A percentile compares a stretch with the other conserved stretches of the same genome.
These are phyloP conservation scores for Cryptosula pallasiana DNA, from an alignment of 2,888 invertebrate species.

Conservation along the genomic window DNA sequence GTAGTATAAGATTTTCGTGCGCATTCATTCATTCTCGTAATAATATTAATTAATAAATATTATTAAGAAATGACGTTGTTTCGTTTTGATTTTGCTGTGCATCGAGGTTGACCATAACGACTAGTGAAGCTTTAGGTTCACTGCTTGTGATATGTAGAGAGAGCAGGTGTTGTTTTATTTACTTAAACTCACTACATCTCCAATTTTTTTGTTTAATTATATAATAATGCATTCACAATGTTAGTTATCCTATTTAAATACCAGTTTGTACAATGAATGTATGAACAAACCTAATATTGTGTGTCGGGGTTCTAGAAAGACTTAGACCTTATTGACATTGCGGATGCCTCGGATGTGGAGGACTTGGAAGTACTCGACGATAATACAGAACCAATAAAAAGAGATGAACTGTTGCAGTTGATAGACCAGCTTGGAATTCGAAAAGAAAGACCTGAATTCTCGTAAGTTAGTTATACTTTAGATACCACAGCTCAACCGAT, in stretches of 20 bases:
- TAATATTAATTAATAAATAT: no score
- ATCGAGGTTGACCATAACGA: no score
- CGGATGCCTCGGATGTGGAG: background rate
- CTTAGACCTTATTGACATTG: background rate
- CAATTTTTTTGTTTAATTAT: background rate
- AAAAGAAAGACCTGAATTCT: background rate
- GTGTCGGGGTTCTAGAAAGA: background rate
- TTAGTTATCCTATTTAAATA: background rate
- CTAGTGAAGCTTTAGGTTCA: no score
- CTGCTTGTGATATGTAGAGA: no score
- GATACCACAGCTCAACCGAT: no score
- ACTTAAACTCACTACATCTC: no score
- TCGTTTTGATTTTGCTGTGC: no score
- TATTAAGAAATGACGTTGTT: no score
- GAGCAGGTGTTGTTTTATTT: no score
- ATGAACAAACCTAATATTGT: background rate
- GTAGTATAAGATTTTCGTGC: no score
- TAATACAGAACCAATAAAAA: conserved; percentile 22
- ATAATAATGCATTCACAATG: background rate
- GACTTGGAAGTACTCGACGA: background rate
- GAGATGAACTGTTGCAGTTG: conserved; percentile 9
- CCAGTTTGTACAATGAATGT: background rate
- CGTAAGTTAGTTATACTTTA: background rate
- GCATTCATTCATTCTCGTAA: no score
- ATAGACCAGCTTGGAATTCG: conserved; percentile 14